These are phyloP conservation scores for zebrafish (Danio rerio) DNA, from an alignment of 2,113 vertebrate genomes.

Conservation along the genomic window GRCz12tu NC_133185.1:15321001-15321500, in stretches of 20 bases:
- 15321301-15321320: neutral
- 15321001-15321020: neutral
- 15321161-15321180: slow-evolving; percentile 28
- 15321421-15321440: too few relatives aligned
- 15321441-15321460: too few relatives aligned
- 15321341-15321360: neutral
- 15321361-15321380: neutral
- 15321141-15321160: neutral
- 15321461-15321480: too few relatives aligned
- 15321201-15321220: too few relatives aligned
- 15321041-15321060: neutral
- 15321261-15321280: slow-evolving; percentile 22
- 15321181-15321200: neutral
- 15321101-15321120: slow-evolving; percentile 46
- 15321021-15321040: neutral
- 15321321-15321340: neutral
- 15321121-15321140: slow-evolving; percentile 34
- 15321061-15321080: slow-evolving; percentile 40
- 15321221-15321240: neutral
- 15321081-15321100: slow-evolving; percentile 42
- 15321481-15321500: too few relatives aligned
- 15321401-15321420: neutral
- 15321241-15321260: slow-evolving; percentile 15
- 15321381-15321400: too few relatives aligned
- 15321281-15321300: slow-evolving; percentile 10